Base-by-base conservation (phyloP, 2,888 invertebrate species). In the Melanophora roralis region DNA sequence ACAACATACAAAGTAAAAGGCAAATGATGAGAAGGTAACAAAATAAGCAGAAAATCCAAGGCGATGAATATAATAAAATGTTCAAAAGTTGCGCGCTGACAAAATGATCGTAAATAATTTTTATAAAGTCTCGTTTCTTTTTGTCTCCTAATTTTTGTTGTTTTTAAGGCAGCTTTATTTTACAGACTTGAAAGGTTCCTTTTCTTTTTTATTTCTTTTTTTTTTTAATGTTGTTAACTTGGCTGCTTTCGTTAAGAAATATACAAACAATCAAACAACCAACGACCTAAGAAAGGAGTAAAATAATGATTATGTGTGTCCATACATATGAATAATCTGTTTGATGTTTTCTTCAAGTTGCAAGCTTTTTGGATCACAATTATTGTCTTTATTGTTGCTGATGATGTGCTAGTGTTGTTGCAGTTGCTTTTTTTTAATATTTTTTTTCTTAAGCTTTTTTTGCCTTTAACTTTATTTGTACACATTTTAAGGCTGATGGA, bases 91-190 rank as follows among this genome's bases (percentile, higher is more conserved):
- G 79, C 74, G 83, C 86, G 83, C 86, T 86, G 86, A 88, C 88
- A 87, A 87, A 87, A 86, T 84, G 88, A 88, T 87, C 87, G 88
- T 88, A 87, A 87, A 87, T 88, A 88, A 88, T 87, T 88, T 88
- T 86, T 86, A 86, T 86, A 85, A 78, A 60, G 72, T 53, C 60
- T 72, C n/a, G n/a, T n/a, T 72, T 71, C 6, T 27, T 27, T 5
- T 5, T 27, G 27, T 27, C 27, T 27, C 27, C 6, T 27, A 60
- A 59, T 72, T 64, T 72, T 38, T 43, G 38, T 43, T 67, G 11
- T 51, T 55, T 51, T 6, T 16, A 47, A 53, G 47, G 47, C 38
- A 47, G 65, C 72, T 78, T 78, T 72, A 65, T 72, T 72, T 65
- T 60, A 51, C 72, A 53, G 6, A 72, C 78, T 78, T 76, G 67